Conservation (phyloP, 2,797 vertebrate genomes). For the Mallotus villosus region DNA sequence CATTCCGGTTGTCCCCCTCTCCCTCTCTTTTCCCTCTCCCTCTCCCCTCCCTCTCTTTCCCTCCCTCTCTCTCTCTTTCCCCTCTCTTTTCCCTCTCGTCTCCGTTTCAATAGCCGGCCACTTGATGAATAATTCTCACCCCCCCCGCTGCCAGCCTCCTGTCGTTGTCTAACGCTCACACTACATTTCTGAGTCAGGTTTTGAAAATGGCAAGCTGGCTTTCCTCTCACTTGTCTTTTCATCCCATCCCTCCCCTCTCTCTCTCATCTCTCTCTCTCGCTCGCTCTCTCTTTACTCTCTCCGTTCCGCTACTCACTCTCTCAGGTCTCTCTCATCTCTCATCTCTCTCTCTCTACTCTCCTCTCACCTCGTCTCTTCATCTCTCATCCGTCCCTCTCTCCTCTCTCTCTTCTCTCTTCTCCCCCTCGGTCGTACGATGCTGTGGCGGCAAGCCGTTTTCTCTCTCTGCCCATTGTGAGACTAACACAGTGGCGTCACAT, state of each 20-base stretch:
- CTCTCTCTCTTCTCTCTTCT: not conserved
- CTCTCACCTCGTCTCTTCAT: not conserved
- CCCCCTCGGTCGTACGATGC: not conserved
- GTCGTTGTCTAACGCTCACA: slow-evolving; percentile 43
- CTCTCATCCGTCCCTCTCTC: not conserved
- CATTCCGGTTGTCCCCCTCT: slow-evolving; percentile 50
- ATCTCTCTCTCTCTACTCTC: not conserved
- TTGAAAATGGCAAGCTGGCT: slow-evolving; percentile 22
- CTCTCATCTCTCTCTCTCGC: not conserved
- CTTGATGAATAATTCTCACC: slow-evolving; percentile 49
- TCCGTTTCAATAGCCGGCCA: slow-evolving; percentile 45
- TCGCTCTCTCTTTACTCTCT: not conserved
- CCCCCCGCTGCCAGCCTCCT: slow-evolving; percentile 42
- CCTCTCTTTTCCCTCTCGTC: slow-evolving; percentile 28
- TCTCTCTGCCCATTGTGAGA: slow-evolving; percentile 59
- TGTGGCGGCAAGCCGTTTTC: slow-evolving; percentile 32
- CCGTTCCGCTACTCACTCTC: not conserved
- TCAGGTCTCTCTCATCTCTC: not conserved
- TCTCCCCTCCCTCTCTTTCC: slow-evolving; percentile 22
- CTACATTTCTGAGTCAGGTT: slow-evolving; percentile 29
- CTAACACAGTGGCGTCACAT: slow-evolving; percentile 61
- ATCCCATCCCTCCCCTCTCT: slow-evolving; percentile 11
- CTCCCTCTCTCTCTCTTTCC: slow-evolving; percentile 16
- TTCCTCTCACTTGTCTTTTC: slow-evolving; percentile 16
- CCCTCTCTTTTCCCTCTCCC: slow-evolving; percentile 26